Base-by-base conservation (phyloP, 2,113 vertebrate species). In the Pardalotus punctatus region DNA sequence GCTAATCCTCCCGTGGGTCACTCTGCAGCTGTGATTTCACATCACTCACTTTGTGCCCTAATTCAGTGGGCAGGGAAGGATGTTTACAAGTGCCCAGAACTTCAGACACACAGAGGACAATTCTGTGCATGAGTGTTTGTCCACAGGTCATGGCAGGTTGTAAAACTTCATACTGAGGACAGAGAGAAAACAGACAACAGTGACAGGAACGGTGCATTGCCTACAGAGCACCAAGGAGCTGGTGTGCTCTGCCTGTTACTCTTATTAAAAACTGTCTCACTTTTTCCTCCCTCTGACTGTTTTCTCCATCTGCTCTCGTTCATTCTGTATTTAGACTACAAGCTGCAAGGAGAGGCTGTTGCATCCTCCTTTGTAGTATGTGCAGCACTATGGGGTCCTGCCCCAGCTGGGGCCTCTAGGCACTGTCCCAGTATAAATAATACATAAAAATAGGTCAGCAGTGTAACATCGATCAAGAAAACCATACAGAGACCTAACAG, bases 351-450 rank as follows among this genome's bases (percentile, higher is more conserved):
- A 91, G 66, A 40, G 48, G 13, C 31, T 91, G 12, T 93, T 95
- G 72, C 48, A 66, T 88, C 60, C 45, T 78, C 0, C 64, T 60
- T 42, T 29, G 35, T 21, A 61, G 14, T 60, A 33, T 62, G 43
- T 72, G 45, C 33, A 86, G 29, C 21, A 24, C 28, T 70, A 13
- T 47, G 28, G 51, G 67, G 79, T 70, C 40, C 47, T 70, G 60
- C 71, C 74, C 64, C 71, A 54, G 53, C n/a, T 87, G 62, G 61
- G 61, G 83, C 85, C 88, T 90, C 74, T 50, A 88, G 85, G 85
- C 85, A 88, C n/a, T 95, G n/a, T 88, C 64, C 85, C 85, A 93
- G 61, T 81, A 57, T 90, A 96, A 97, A 95, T 93, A 92, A 81
- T 86, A 40, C n/a, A 84, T 88, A 91, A 93, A 94, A 88, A 94